Percentiles rank a stretch among this genome's conserved stretches.
Evolutionary conservation across 2,797 vertebrate genomes (phyloP).

Genomic region (Etheostoma nigrum): DNA sequence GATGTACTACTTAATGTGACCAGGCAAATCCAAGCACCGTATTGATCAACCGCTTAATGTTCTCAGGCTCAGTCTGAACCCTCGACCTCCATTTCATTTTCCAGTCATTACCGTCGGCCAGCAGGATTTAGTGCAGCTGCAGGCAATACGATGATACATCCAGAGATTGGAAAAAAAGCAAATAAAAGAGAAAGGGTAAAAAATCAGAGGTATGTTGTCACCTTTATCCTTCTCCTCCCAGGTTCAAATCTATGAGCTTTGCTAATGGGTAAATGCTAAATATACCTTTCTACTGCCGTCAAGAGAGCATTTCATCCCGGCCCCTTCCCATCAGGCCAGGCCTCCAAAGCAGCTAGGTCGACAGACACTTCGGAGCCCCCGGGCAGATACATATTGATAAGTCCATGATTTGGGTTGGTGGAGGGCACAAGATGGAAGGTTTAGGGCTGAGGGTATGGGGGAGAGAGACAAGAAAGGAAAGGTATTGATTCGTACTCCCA

Average conservation of each 20-base stretch:
- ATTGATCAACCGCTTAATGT: constrained; percentile 84
- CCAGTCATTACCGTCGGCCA: constrained; percentile 75
- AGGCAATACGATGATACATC: constrained; percentile 54
- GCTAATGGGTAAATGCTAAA: constrained; percentile 73
- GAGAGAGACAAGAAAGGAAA: constrained; percentile 42
- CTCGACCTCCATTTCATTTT: constrained; percentile 82
- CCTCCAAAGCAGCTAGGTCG: constrained; percentile 21
- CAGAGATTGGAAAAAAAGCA: constrained; percentile 29
- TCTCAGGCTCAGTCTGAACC: constrained; percentile 74
- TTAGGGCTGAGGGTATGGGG: constrained; percentile 20
- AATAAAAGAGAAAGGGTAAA: not conserved
- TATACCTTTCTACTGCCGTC: constrained; percentile 59
- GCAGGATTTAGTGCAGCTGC: constrained; percentile 74
- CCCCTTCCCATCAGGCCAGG: constrained; percentile 20
- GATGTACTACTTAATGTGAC: constrained; percentile 81
- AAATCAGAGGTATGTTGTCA: constrained; percentile 41
- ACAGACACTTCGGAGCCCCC: constrained; percentile 65
- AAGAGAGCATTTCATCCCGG: constrained; percentile 42
- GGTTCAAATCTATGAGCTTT: constrained; percentile 68
- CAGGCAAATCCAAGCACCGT: constrained; percentile 79
- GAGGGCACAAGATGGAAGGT: constrained; percentile 34
- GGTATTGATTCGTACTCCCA: constrained; percentile 54
- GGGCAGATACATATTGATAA: constrained; percentile 54
- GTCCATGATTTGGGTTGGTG: constrained; percentile 46
- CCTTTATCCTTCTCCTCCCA: constrained; percentile 49